Evolutionary conservation across 2,888 invertebrate species (phyloP).

Genomic region (Eilema griseolum): DNA sequence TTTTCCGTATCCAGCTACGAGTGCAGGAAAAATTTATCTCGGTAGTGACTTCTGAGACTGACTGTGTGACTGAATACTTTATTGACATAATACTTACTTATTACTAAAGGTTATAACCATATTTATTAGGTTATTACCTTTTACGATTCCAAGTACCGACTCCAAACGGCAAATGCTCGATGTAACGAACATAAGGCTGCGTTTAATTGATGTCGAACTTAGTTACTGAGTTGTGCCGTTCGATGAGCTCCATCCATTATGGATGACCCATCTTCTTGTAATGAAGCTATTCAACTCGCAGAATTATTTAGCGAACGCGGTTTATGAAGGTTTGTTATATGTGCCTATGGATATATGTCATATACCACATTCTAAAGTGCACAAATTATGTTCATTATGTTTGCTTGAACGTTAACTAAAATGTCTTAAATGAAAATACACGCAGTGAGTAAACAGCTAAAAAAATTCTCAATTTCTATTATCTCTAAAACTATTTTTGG

Average conservation of each 20-base stretch:
- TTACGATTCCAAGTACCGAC: conserved; percentile 26
- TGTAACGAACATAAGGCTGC: conserved; percentile 61
- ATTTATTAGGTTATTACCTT: background rate
- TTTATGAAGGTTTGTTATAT: conserved; percentile 30
- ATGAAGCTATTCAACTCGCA: conserved; percentile 73
- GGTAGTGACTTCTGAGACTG: background rate
- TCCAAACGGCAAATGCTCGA: conserved; percentile 38
- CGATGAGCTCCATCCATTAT: conserved; percentile 69
- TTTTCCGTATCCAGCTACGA: too few species aligned
- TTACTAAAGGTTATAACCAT: too few species aligned
- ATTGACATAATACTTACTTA: background rate
- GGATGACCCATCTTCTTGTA: conserved; percentile 69
- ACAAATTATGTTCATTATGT: background rate
- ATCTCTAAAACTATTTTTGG: background rate
- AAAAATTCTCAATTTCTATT: background rate
- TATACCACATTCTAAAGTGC: background rate
- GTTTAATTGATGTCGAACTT: conserved; percentile 73
- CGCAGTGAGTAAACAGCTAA: background rate
- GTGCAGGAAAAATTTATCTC: background rate
- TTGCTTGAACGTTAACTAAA: background rate
- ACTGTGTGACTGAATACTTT: background rate
- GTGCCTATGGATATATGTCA: conserved; percentile 1
- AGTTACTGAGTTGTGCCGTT: conserved; percentile 62
- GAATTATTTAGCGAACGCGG: conserved; percentile 50
- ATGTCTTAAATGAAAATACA: background rate